A percentile compares a stretch with the other conserved stretches of the same genome.
Evolutionary conservation across 2,797 vertebrate species (phyloP).

Genomic region (Eupleurogrammus muticus): DNA sequence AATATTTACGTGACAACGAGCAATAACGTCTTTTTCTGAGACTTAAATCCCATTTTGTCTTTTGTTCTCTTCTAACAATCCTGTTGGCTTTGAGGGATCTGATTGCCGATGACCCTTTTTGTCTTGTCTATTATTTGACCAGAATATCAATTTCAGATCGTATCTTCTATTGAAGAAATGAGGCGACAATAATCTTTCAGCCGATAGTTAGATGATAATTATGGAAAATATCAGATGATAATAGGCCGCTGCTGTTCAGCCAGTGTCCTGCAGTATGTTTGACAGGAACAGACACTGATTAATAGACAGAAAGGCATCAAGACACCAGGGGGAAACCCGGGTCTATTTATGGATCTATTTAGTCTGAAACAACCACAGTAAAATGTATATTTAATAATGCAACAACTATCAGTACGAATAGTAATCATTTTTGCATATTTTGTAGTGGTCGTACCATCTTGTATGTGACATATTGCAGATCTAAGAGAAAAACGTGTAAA

Average conservation of each 20-base stretch:
- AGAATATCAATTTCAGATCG: neutral
- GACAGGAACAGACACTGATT: constrained; percentile 19
- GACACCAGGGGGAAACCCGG: constrained; percentile 3
- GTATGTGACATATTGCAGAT: neutral
- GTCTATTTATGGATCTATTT: constrained; percentile 31
- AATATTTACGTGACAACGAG: fast-evolving
- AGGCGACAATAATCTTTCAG: neutral
- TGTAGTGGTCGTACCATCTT: neutral
- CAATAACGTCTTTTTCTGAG: fast-evolving
- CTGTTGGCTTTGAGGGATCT: neutral
- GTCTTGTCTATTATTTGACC: neutral
- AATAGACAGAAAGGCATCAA: constrained; percentile 13
- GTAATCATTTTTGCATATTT: neutral
- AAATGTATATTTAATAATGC: neutral
- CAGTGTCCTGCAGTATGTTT: neutral
- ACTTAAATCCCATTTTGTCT: neutral
- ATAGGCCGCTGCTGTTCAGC: neutral
- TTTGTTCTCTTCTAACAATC: constrained; percentile 33
- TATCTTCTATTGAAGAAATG: neutral
- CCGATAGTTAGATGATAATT: neutral
- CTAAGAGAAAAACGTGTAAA: neutral
- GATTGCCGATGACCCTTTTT: neutral
- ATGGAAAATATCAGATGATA: neutral
- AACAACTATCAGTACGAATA: neutral
- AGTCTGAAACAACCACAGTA: constrained; percentile 5